phyloP scores from a whole-genome alignment of 2,888 invertebrate species.

The Agapetus fuscipes region DNA sequence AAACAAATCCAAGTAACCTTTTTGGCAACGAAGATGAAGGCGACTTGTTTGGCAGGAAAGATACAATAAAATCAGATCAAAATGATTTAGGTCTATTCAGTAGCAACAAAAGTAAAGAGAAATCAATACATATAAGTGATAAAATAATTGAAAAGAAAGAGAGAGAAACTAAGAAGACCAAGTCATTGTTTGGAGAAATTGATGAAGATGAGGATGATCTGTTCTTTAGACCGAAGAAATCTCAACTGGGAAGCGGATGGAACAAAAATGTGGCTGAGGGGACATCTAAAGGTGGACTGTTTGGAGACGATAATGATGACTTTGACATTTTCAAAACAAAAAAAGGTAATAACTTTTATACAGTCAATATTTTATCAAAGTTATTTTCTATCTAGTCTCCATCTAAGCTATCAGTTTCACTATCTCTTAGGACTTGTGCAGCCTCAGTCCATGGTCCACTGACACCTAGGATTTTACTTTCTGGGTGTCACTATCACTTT shows the following conservation, averaged over 20 bases:
- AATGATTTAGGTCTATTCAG: no score
- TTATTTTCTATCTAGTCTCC: no score
- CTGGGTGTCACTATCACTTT: background rate
- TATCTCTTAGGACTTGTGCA: background rate
- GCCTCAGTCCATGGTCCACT: no score
- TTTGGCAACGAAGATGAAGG: constrained; percentile 1
- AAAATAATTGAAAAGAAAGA: no score
- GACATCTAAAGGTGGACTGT: background rate
- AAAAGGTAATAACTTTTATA: constrained; percentile 3
- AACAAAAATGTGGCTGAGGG: background rate
- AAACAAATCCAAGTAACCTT: background rate
- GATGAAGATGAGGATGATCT: background rate
- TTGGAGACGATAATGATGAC: constrained; percentile 3
- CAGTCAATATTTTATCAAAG: background rate
- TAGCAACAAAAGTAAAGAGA: no score
- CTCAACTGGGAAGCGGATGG: background rate
- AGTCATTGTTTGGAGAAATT: constrained; percentile 11
- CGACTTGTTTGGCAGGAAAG: constrained; percentile 10
- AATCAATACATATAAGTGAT: no score
- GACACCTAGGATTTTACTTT: no score
- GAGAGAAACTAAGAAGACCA: no score
- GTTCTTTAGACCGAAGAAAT: background rate
- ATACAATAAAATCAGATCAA: no score
- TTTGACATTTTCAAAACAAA: constrained; percentile 10
- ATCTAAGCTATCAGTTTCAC: no score